phyloP scores from a whole-genome alignment of 1,140 invertebrate species.

The Pseudomyrmex cubaensis region DNA sequence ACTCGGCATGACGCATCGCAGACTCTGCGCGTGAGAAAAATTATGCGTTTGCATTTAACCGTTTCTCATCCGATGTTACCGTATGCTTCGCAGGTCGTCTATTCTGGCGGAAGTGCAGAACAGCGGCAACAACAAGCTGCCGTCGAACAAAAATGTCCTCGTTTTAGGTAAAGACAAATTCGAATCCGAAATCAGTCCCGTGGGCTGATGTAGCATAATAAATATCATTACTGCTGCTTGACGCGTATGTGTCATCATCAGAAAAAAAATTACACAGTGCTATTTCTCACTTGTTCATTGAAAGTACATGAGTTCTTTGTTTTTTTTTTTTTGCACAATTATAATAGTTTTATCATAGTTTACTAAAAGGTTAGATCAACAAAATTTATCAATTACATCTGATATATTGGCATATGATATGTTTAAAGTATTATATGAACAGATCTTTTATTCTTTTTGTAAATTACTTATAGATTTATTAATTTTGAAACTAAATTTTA shows the following conservation, averaged over 20 bases:
- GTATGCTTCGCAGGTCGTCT: conserved; percentile 91
- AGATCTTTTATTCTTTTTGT: background rate
- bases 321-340: background rate
- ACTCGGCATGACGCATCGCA: conserved; percentile 23
- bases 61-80: conserved; percentile 26
- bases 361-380: conserved; percentile 33
- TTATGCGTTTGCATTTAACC: conserved; percentile 7
- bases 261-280: background rate
- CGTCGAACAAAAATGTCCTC: conserved; percentile 96
- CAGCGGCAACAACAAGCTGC: conserved; percentile 96
- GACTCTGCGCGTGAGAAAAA: conserved; percentile 31
- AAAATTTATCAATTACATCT: background rate
- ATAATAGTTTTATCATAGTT: background rate
- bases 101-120: conserved; percentile 97
- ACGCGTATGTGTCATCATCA: conserved; percentile 24
- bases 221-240: background rate
- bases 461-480: background rate
- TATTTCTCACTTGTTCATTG: background rate
- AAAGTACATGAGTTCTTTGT: background rate
- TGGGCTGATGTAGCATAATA: conserved; percentile 34
- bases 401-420: background rate
- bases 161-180: conserved; percentile 89
- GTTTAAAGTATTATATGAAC: background rate
- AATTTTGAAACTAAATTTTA: too few species aligned
- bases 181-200: background rate